These are phyloP conservation scores for Rhodinocichla rosea DNA, from an alignment of 2,113 vertebrate species.

Conservation along the genomic window DNA sequence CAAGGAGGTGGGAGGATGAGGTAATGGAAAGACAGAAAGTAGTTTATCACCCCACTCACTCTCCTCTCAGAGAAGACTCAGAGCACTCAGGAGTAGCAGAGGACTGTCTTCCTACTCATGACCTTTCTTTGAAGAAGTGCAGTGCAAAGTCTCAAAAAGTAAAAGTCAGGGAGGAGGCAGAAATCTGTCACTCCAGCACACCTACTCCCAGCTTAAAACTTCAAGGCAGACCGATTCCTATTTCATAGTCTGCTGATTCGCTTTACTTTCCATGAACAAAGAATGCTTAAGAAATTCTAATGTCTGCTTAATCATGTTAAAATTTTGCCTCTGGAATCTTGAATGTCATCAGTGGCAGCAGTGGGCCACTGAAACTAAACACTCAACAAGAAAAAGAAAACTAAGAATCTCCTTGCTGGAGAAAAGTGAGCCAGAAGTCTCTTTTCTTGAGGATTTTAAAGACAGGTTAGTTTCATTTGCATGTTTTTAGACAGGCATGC, in stretches of 20 bases:
- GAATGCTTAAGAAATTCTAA: neutral
- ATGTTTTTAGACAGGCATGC: neutral
- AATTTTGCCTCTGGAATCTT: neutral
- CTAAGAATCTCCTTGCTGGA: neutral
- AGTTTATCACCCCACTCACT: conserved; percentile 13
- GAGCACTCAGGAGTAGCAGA: neutral
- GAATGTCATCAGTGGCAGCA: neutral
- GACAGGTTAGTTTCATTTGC: neutral
- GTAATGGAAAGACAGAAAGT: conserved; percentile 34
- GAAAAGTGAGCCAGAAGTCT: neutral
- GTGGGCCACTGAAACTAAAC: neutral
- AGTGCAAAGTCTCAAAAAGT: neutral
- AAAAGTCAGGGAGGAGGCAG: conserved; percentile 7
- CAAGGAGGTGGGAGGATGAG: conserved; percentile 11
- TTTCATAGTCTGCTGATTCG: neutral
- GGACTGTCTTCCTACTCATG: neutral
- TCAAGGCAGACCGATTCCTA: neutral
- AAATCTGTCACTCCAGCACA: conserved; percentile 22
- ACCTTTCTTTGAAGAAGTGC: conserved; percentile 6
- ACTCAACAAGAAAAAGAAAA: neutral
- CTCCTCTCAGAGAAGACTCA: neutral
- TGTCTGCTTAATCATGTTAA: neutral
- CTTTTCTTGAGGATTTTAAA: neutral
- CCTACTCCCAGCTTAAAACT: conserved; percentile 25
- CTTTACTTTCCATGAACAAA: neutral